A percentile compares a stretch with the other conserved stretches of the same genome.
phyloP scores from a whole-genome alignment of 2,797 vertebrate genomes.

The Oceanodroma leucorhoa region DNA sequence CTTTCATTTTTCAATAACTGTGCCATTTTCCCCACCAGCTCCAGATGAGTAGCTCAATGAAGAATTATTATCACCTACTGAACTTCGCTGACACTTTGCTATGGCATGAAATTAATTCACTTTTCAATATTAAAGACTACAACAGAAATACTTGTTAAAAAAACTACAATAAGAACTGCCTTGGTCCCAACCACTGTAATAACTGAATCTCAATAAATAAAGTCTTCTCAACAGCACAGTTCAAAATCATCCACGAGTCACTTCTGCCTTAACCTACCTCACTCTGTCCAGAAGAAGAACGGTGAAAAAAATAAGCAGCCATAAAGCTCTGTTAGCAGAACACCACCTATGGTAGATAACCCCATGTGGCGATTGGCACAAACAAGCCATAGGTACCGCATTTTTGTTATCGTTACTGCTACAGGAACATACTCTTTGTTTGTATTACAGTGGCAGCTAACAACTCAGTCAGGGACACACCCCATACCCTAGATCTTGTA shows the following conservation, averaged over 20 bases:
- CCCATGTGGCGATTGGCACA: background rate
- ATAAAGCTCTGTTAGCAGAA: background rate
- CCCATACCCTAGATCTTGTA: background rate
- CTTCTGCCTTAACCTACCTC: background rate
- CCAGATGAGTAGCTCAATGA: background rate
- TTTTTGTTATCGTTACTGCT: background rate
- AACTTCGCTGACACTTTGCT: background rate
- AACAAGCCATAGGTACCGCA: background rate
- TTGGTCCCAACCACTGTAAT: background rate
- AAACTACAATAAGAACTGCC: background rate
- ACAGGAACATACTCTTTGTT: background rate
- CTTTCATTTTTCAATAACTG: background rate
- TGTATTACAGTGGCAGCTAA: background rate
- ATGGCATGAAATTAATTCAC: background rate
- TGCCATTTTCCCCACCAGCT: background rate
- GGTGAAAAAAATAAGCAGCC: background rate
- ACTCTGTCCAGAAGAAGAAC: background rate
- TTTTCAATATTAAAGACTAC: background rate
- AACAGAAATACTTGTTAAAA: background rate
- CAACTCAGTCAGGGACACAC: background rate
- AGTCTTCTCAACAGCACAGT: background rate
- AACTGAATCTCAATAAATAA: background rate
- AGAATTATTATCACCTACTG: background rate
- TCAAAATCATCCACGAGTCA: background rate
- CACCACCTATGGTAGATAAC: fast-evolving